Evolutionary conservation across 2,797 vertebrate genomes (phyloP).

Genomic region (Trachurus trachurus): DNA sequence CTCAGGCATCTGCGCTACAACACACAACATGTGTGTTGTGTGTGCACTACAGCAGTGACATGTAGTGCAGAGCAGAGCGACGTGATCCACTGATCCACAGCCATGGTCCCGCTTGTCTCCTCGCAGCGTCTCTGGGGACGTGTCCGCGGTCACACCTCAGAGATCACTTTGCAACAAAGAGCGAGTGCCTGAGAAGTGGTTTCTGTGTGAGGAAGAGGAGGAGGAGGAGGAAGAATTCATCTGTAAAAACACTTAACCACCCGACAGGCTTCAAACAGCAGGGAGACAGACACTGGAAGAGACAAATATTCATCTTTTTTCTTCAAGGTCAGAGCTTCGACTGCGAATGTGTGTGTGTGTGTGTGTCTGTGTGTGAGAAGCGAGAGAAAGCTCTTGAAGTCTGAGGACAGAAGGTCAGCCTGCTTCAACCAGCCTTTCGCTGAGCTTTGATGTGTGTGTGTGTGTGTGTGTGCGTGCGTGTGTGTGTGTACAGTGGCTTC

Average conservation of each 20-base stretch:
- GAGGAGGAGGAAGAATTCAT: background rate
- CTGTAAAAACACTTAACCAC: background rate
- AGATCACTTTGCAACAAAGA: slow-evolving; percentile 17
- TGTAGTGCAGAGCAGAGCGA: background rate
- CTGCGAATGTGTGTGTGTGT: too few species aligned
- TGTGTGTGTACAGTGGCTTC: too few species aligned
- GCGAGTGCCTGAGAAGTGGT: background rate
- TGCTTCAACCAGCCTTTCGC: background rate
- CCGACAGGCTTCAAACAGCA: slow-evolving; percentile 29
- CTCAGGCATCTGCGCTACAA: background rate
- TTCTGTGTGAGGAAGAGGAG: background rate
- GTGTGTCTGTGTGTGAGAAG: too few species aligned
- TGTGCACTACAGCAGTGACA: background rate
- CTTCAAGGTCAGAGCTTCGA: slow-evolving; percentile 30
- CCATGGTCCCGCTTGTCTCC: background rate
- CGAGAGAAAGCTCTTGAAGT: background rate
- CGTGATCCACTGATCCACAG: background rate
- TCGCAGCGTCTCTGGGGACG: slow-evolving; percentile 18
- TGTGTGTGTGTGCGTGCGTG: too few species aligned
- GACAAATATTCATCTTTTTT: slow-evolving; percentile 12
- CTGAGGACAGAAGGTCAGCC: slow-evolving; percentile 34
- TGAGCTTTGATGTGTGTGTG: slow-evolving; percentile 13
- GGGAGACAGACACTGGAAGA: background rate
- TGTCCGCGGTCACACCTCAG: slow-evolving; percentile 12
- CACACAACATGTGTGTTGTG: background rate